Evolutionary conservation across 1,140 invertebrate species (phyloP), one percentile per base, ranked within the genome.

Genomic region (Scaptomyza pallida): DNA sequence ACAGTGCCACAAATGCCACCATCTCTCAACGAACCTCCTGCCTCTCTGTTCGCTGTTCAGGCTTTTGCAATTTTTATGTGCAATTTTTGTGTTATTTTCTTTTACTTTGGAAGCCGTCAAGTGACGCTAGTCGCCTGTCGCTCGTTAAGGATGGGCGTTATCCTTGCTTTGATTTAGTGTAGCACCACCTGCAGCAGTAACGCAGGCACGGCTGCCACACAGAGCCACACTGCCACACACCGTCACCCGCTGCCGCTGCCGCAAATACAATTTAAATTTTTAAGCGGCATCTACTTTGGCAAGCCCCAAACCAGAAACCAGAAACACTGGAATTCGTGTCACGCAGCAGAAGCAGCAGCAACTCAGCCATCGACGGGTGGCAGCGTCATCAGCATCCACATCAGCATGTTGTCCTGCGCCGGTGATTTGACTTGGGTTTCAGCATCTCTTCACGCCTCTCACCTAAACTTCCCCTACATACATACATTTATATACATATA

Each of bases 251-350:
- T 63, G 75, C 56, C 60, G 41, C 74, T 63, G 75, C 60, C 75
- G 75, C 82, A 88, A 88, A 88, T 88, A 89, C 82, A 88, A 88
- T 88, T 88, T 88, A 88, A 88, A 88, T 88, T 89, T 88, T 88
- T 88, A 88, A 88, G 82, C 83, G 82, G 79, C 71, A 78, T 77
- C 81, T 85, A 85, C 81, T 85, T 85, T 85, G 81, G 63, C 21
- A 35, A 30, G 17, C 23, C n/a, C 1, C 30, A 21, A n/a, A n/a
- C n/a, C n/a, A n/a, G n/a, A n/a, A n/a, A n/a, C 16, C 35, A 55
- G 12, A 8, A n/a, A 30, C 40, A 50, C 55, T 74, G 70, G 59
- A 68, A 78, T 88, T 86, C 82, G 82, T 78, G 82, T 88, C 83
- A 86, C 82, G 82, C 78, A 88, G 60, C 57, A 64, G 33, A 86